Evolutionary conservation across 2,888 invertebrate species (phyloP).

Genomic region (Kuschelorhynchus macadamiae): DNA sequence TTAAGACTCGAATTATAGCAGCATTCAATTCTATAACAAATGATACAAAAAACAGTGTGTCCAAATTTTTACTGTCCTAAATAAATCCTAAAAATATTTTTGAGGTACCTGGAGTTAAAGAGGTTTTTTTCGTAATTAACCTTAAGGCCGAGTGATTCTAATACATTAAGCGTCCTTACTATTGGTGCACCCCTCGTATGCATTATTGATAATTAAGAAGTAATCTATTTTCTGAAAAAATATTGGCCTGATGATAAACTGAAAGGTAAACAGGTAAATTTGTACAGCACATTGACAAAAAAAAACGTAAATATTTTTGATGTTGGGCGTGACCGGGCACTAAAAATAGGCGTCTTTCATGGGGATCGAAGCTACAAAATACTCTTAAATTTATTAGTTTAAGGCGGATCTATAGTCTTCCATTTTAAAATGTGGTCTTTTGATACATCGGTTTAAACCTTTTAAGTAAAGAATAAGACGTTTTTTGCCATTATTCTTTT

Average conservation of each 20-base stretch:
- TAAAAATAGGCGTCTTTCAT: constrained; percentile 21
- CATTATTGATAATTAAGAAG: constrained; percentile 11
- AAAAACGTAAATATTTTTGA: constrained; percentile 19
- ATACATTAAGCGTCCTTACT: background rate
- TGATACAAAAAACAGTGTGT: no score
- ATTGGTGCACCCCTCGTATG: constrained; percentile 7
- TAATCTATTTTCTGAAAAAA: constrained; percentile 14
- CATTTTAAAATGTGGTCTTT: constrained; percentile 10
- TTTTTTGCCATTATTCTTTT: constrained; percentile 18
- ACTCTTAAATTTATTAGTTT: background rate
- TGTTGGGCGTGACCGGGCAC: constrained; percentile 44
- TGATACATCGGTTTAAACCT: background rate
- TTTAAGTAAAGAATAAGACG: constrained; percentile 16
- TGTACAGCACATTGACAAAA: constrained; percentile 4
- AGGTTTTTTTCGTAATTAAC: constrained; percentile 23
- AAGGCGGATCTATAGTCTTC: constrained; percentile 20
- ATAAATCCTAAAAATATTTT: constrained; percentile 25
- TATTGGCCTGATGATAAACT: constrained; percentile 10
- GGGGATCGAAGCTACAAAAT: background rate
- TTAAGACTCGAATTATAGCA: no score
- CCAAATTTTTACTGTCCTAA: constrained; percentile 1
- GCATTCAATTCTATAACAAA: no score
- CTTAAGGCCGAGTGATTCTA: constrained; percentile 22
- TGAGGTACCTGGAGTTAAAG: constrained; percentile 1
- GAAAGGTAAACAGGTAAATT: constrained; percentile 17